Conservation (phyloP, 30 jellyfish, hydroid and myxozoan genomes). For the Aurelia sp. region DNA sequence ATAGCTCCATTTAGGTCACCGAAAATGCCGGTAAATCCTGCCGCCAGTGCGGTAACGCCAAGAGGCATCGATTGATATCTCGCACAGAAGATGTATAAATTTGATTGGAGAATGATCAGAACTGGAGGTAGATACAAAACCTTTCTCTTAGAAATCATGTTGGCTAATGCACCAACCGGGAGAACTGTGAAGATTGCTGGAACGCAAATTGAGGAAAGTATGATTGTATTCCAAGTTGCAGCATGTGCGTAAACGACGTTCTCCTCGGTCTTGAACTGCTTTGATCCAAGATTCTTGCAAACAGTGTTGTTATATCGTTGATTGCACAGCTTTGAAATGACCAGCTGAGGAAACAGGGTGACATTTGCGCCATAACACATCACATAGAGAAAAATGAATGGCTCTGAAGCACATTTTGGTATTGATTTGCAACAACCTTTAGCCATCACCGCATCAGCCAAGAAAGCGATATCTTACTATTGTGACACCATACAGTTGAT, state of each 20-base stretch:
- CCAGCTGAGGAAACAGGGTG: conserved; percentile 40
- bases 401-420: conserved; percentile 29
- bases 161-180: conserved; percentile 48
- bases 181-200: conserved; percentile 48
- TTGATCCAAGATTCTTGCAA: conserved; percentile 18
- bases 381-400: conserved; percentile 50
- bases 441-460: too few species aligned
- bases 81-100: conserved; percentile 26
- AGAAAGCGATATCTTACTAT: too few species aligned
- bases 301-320: conserved; percentile 19
- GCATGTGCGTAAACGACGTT: conserved; percentile 19
- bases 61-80: neutral
- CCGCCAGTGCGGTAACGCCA: conserved; percentile 29
- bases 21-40: conserved; percentile 27
- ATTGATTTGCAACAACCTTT: too few species aligned
- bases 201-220: conserved; percentile 5
- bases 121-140: conserved; percentile 23
- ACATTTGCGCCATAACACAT: conserved; percentile 28
- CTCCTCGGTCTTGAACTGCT: conserved; percentile 17
- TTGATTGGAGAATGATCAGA: conserved; percentile 21
- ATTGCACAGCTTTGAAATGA: conserved; percentile 38
- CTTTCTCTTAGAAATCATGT: conserved; percentile 16
- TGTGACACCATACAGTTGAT: too few species aligned
- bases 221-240: conserved; percentile 50
- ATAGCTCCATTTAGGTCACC: conserved; percentile 61